A percentile compares a stretch with the other conserved stretches of the same genome.
These are phyloP conservation scores for Andricus quercusramuli DNA, from an alignment of 2,888 invertebrate genomes.

Conservation along the genomic window DNA sequence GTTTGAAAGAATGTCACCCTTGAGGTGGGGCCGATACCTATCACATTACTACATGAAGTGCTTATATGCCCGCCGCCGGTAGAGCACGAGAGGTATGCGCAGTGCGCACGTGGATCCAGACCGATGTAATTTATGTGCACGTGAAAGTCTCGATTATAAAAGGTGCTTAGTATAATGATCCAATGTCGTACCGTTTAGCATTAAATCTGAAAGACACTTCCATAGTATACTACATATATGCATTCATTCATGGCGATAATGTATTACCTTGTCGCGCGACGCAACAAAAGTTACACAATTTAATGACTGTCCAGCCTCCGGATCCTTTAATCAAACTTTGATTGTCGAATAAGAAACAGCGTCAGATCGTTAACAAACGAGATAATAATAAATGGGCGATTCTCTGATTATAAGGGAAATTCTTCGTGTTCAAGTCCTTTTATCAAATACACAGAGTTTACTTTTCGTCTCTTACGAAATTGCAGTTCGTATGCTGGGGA, in stretches of 20 bases:
- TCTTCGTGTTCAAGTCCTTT: background rate
- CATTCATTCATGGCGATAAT: slow-evolving; percentile 23
- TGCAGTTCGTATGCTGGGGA: background rate
- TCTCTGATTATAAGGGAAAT: background rate
- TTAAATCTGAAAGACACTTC: slow-evolving; percentile 30
- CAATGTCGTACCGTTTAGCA: slow-evolving; percentile 28
- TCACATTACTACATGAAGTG: slow-evolving; percentile 32
- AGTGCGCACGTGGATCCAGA: slow-evolving; percentile 38
- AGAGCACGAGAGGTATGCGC: slow-evolving; percentile 30
- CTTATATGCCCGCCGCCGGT: slow-evolving; percentile 29
- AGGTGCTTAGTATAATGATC: slow-evolving; percentile 17
- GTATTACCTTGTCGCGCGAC: slow-evolving; percentile 12
- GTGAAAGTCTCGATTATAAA: slow-evolving; percentile 29
- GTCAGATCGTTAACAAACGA: background rate
- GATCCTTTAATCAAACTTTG: background rate
- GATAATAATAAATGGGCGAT: background rate
- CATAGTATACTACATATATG: slow-evolving; percentile 1
- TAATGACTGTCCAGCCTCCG: background rate
- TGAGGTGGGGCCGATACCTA: slow-evolving; percentile 22
- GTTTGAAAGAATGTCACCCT: slow-evolving; percentile 39
- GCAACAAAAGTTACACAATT: slow-evolving; percentile 14
- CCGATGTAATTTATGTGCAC: slow-evolving; percentile 18
- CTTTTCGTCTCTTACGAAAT: background rate
- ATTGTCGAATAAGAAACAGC: background rate
- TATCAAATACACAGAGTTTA: background rate